Evolutionary conservation across 2,888 invertebrate genomes (phyloP), one percentile per base, ranked within the genome.

Genomic region (Pegoplata infirma): DNA sequence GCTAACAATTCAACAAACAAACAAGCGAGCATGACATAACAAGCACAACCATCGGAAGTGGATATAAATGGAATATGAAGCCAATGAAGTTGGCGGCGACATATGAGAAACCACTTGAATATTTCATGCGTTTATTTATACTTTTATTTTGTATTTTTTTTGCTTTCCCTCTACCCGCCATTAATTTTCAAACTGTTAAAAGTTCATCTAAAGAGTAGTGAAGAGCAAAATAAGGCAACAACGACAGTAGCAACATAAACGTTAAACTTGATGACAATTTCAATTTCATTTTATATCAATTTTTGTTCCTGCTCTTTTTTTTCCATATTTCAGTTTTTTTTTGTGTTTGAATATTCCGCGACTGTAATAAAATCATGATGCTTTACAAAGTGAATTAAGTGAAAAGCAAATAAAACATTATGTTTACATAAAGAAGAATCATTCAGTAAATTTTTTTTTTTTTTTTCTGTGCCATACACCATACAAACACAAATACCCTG

Each of bases 341-440:
- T n/a, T n/a, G n/a, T n/a, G n/a, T n/a, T n/a, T n/a, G n/a, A n/a
- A n/a, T n/a, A n/a, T n/a, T n/a, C n/a, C 56, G 55, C 82, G 83
- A 83, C 56, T 67, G 71, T 75, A 67, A 75, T 79, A 75, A 75
- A 79, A 79, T 72, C 79, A 63, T 68, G 66, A 51, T 71, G 66
- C 49, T 72, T 79, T 84, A 86, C 85, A 86, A 85, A 87, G 85
- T 83, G 87, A 85, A 84, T 84, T 85, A 85, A 87, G 86, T 86
- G 86, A 83, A 85, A 84, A 82, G 84, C 87, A 86, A 86, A 85
- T 84, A 86, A 63, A 76, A 47, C 71, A 79, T 75, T 75, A 58
- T 79, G 63, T 79, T 79, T 71, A 63, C 79, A 79, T 40, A 75
- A 67, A 63, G 59, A 67, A 72, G 49, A 75, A 61, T 63, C 46